Evolutionary conservation across 2,797 vertebrate genomes (phyloP).

Genomic region (Falco columbarius): DNA sequence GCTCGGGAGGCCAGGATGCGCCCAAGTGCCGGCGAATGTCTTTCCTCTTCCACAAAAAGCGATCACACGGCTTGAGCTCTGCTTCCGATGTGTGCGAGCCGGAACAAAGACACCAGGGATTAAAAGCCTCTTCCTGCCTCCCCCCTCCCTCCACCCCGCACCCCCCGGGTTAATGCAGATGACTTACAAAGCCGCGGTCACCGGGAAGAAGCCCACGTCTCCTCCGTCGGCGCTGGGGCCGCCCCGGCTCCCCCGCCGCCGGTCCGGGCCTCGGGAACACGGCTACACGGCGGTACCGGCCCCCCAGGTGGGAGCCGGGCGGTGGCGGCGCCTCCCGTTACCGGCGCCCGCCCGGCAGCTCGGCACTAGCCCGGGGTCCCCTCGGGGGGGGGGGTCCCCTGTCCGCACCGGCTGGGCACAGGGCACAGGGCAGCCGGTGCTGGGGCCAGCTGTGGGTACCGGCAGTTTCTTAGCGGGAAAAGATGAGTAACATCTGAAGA

Average conservation of each 20-base stretch:
- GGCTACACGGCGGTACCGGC: too few relatives aligned
- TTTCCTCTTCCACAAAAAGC: conserved; percentile 4
- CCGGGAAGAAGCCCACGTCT: neutral
- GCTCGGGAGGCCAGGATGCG: neutral
- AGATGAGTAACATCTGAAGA: conserved; percentile 66
- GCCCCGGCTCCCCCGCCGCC: neutral
- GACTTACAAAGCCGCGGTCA: neutral
- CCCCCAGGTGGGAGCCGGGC: neutral
- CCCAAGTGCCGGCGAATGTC: neutral
- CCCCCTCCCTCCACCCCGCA: neutral
- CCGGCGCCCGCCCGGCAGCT: neutral
- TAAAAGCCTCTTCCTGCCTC: neutral
- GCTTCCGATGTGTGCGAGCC: neutral
- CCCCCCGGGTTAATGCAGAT: neutral
- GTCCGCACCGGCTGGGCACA: neutral
- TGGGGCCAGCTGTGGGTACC: conserved; percentile 30
- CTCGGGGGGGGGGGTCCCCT: neutral
- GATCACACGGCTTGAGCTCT: neutral
- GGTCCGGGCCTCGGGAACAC: neutral
- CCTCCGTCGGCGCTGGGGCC: neutral
- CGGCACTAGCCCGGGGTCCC: neutral
- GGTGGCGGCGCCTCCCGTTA: neutral
- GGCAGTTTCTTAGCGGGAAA: conserved; percentile 49
- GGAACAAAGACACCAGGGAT: neutral
- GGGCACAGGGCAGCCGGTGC: conserved; percentile 10